These are phyloP conservation scores for Cygnus olor DNA, from an alignment of 2,797 vertebrate species.

Conservation along the genomic window DNA sequence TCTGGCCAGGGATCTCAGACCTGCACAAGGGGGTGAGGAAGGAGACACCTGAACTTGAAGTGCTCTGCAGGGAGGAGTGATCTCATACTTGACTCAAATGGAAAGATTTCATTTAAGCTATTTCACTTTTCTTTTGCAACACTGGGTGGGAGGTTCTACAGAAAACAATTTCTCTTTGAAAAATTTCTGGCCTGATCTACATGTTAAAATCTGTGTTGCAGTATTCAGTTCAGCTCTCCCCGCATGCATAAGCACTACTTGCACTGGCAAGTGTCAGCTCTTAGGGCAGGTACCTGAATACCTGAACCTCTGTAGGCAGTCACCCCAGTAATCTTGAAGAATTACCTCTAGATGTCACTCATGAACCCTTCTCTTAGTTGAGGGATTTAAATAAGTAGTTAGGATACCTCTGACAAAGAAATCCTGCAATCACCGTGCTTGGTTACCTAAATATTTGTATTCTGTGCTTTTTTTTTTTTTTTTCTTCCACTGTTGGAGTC, in stretches of 20 bases:
- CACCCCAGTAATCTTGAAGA: slow-evolving; percentile 34
- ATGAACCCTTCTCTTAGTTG: slow-evolving; percentile 43
- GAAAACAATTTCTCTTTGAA: not conserved
- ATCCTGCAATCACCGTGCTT: not conserved
- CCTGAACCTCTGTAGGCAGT: not conserved
- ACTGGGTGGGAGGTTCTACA: not conserved
- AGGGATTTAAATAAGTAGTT: not conserved
- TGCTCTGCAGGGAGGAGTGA: not conserved
- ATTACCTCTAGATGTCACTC: slow-evolving; percentile 73
- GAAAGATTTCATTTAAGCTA: slow-evolving; percentile 1
- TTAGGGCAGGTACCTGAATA: not conserved
- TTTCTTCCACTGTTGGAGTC: not conserved
- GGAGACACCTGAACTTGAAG: not conserved
- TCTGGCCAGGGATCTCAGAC: not conserved
- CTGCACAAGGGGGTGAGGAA: not conserved
- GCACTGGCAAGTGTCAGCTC: not conserved
- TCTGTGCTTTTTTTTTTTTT: not conserved
- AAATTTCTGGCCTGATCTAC: not conserved
- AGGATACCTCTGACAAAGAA: slow-evolving; percentile 1
- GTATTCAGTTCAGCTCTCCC: not conserved
- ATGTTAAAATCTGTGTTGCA: not conserved
- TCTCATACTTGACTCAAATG: not conserved
- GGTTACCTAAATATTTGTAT: not conserved
- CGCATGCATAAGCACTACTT: not conserved
- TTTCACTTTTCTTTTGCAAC: not conserved